Base-by-base conservation (phyloP, 2,888 invertebrate species). In the Lymantria dispar region DNA sequence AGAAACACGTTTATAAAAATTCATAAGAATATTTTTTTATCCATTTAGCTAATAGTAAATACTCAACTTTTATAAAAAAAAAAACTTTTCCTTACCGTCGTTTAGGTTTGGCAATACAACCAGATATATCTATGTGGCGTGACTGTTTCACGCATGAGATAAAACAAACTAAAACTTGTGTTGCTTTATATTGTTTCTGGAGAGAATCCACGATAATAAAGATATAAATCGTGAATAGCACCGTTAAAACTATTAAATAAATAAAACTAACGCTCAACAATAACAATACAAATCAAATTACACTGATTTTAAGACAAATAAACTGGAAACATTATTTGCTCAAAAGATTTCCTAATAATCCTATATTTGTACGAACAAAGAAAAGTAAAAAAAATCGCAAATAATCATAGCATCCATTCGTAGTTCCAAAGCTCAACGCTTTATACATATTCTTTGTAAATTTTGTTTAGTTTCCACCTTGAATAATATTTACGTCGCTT, bases 401-500 rank as follows among this genome's bases (percentile, higher is more conserved):
- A 22, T 33, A 33, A 3, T 33, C 33, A 10, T 10, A 30, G 30
- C 7, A 8, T 30, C 8, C 8, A 30, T 30, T 30, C 30, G 30
- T 7, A 10, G 8, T 33, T 33, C 33, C 10, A 22, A 22, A 5
- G 22, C 22, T 22, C 22, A 22, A 22, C 22, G 22, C 22, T 33
- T 33, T 33, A 33, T 8, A 33, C 10, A 33, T 33, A 10, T 33
- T 38, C 38, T n/a, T 12, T 12, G 38, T 42, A 42, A n/a, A 22
- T 9, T 29, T 42, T 29, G 31, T 53, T 54, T 48, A 38, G 31
- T 42, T 47, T 46, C 11, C 46, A 45, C 40, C 13, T 46, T 42
- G 33, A 52, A 53, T 29, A 10, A 33, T 14, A 41, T 47, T 52
- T 51, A 47, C 46, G 43, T 45, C 11, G 7, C 38, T 48, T 43